A percentile compares a stretch with the other conserved stretches of the same genome.
Conservation (phyloP, 1,140 invertebrate genomes). For the Drosophila willistoni region DNA sequence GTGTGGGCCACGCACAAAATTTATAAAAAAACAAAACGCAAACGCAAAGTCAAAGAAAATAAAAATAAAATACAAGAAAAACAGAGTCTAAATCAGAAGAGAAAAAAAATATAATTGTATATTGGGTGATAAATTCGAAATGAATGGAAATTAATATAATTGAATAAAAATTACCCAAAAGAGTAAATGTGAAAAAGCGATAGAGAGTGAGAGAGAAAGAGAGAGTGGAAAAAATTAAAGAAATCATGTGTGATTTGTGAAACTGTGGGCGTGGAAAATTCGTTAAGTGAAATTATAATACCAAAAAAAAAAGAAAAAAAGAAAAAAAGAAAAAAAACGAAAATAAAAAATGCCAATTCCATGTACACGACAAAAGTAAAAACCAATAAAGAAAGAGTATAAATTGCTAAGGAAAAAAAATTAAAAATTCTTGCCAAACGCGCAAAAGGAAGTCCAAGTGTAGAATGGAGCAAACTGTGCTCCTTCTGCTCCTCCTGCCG, state of each 20-base stretch:
- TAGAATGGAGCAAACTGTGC: constrained; percentile 40
- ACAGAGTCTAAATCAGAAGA: constrained; percentile 30
- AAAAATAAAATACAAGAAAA: constrained; percentile 26
- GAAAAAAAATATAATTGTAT: not conserved
- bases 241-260: constrained; percentile 52
- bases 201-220: not conserved
- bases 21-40: constrained; percentile 36
- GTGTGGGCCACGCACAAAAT: constrained; percentile 69
- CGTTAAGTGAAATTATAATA: constrained; percentile 3
- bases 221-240: constrained; percentile 8
- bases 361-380: constrained; percentile 52
- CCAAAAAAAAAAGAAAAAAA: constrained; percentile 13
- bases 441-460: not conserved
- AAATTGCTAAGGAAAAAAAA: constrained; percentile 13
- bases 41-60: constrained; percentile 28
- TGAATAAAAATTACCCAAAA: constrained; percentile 15
- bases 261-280: constrained; percentile 26
- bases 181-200: constrained; percentile 12
- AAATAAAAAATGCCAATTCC: constrained; percentile 66
- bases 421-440: not conserved
- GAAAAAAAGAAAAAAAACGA: constrained; percentile 10
- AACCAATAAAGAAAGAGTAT: constrained; percentile 22
- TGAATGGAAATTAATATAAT: constrained; percentile 29
- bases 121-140: constrained; percentile 40
- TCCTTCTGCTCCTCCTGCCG: constrained; percentile 30